Percentiles rank a stretch among this genome's conserved stretches.
phyloP scores from a whole-genome alignment of 2,113 vertebrate species.

The Lepidothrix coronata region DNA sequence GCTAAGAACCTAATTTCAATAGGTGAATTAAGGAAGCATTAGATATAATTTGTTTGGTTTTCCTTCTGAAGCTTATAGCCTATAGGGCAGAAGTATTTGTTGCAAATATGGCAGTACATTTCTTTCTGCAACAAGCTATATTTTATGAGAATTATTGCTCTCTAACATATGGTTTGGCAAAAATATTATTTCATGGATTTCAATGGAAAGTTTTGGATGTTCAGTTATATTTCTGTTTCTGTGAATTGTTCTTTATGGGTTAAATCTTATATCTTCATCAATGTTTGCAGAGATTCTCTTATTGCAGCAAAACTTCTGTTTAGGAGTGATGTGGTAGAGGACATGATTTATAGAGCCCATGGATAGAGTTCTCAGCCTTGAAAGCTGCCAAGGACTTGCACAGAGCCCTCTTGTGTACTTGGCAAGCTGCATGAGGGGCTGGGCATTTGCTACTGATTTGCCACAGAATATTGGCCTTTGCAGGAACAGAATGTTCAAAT shows the following conservation, averaged over 20 bases:
- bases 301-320: not conserved
- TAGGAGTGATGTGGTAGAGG: not conserved
- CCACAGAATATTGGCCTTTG: not conserved
- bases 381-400: not conserved
- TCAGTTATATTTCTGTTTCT: not conserved
- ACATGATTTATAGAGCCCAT: not conserved
- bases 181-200: constrained; percentile 38
- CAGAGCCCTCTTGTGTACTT: not conserved
- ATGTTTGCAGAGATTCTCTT: not conserved
- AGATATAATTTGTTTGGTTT: not conserved
- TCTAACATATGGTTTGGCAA: not conserved
- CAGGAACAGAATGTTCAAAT: not conserved
- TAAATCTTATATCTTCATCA: not conserved
- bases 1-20: not conserved
- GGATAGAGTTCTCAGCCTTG: not conserved
- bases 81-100: not conserved
- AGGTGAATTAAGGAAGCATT: not conserved
- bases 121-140: not conserved
- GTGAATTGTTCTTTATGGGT: not conserved
- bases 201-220: not conserved
- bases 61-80: not conserved
- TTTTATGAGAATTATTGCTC: not conserved
- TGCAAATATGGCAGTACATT: not conserved
- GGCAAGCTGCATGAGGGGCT: not conserved
- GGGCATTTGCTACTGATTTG: not conserved